Conservation (phyloP, 2,797 vertebrate genomes). For the Adelosebastes latens region DNA sequence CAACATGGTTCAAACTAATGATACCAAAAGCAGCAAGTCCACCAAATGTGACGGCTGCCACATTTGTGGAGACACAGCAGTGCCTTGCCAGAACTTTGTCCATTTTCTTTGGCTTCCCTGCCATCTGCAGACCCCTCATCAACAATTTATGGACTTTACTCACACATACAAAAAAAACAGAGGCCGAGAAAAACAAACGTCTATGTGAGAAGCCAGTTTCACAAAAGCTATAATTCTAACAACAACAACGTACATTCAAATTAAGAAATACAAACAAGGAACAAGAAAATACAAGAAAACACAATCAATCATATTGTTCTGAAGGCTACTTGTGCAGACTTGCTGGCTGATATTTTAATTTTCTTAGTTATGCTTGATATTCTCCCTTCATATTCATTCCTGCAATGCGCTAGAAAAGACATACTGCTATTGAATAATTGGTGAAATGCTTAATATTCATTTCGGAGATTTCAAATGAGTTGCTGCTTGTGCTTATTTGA, state of each 20-base stretch:
- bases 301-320: not conserved
- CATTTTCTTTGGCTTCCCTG: constrained; percentile 9
- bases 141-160: constrained; percentile 33
- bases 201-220: not conserved
- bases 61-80: constrained; percentile 12
- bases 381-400: not conserved
- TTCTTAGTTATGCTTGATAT: not conserved
- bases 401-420: constrained; percentile 6
- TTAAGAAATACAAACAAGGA: not conserved
- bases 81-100: not conserved
- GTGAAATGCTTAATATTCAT: constrained; percentile 1
- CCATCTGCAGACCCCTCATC: constrained; percentile 20
- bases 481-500: not conserved
- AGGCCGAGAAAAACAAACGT: not conserved
- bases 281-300: not conserved
- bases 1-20: constrained; percentile 6
- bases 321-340: not conserved
- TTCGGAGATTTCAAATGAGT: not conserved
- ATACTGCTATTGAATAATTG: not conserved
- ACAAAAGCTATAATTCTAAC: not conserved
- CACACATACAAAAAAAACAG: not conserved
- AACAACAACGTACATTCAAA: not conserved
- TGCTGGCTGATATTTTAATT: not conserved
- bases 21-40: constrained; percentile 11
- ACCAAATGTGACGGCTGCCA: not conserved